These are phyloP conservation scores for Napeogenes sylphis DNA, from an alignment of 2,888 invertebrate species.

Conservation along the genomic window DNA sequence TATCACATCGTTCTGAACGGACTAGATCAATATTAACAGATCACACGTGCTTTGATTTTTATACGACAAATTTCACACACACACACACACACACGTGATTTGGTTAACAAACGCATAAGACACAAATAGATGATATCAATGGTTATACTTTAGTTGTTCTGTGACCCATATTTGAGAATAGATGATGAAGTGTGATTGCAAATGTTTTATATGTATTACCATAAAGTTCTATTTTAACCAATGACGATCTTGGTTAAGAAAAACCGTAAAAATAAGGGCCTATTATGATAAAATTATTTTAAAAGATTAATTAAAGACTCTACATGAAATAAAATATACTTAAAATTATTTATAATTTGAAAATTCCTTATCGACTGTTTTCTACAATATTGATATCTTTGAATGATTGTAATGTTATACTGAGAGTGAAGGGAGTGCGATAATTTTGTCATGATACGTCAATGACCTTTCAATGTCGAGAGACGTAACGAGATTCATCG, in stretches of 20 bases:
- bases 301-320: no score
- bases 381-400: background rate
- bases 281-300: no score
- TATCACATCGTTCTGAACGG: conserved; percentile 45
- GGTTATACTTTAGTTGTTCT: no score
- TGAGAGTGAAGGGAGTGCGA: conserved; percentile 49
- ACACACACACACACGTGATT: conserved; percentile 10
- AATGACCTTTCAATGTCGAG: conserved; percentile 72
- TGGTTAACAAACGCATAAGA: conserved; percentile 21
- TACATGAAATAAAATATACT: background rate
- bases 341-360: background rate
- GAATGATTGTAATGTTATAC: background rate
- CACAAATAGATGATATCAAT: no score
- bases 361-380: background rate
- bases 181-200: no score
- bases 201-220: no score
- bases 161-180: no score
- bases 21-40: conserved; percentile 34
- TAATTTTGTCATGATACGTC: conserved; percentile 55
- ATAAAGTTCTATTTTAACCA: no score
- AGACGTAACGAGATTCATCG: conserved; percentile 54
- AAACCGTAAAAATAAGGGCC: no score
- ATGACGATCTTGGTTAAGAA: no score
- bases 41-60: conserved; percentile 25
- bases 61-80: conserved; percentile 2